Percentiles rank a stretch among this genome's conserved stretches.
phyloP scores from a whole-genome alignment of 2,888 invertebrate genomes.

The Platycheirus rosarum region DNA sequence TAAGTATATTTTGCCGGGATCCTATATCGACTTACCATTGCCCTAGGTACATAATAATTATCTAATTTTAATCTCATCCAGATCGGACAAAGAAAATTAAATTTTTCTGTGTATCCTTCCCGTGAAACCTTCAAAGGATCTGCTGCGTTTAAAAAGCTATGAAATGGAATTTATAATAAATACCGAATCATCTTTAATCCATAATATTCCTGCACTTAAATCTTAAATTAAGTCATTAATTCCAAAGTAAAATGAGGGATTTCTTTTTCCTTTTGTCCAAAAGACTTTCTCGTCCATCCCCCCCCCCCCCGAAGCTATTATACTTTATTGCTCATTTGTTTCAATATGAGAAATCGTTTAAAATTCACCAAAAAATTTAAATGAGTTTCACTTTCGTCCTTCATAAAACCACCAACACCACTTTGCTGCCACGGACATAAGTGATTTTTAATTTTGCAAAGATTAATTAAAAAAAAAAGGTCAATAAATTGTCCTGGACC shows the following conservation, averaged over 20 bases:
- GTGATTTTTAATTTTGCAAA: conserved; percentile 70
- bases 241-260: conserved; percentile 9
- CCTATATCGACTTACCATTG: no score
- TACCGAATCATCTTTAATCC: conserved; percentile 34
- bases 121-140: not conserved
- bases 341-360: conserved; percentile 57
- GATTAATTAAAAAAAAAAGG: conserved; percentile 70
- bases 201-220: conserved; percentile 16
- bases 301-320: conserved; percentile 2
- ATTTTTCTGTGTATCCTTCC: conserved; percentile 32
- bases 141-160: conserved; percentile 16
- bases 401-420: not conserved
- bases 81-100: conserved; percentile 20
- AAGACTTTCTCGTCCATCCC: conserved; percentile 14
- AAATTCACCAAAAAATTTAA: conserved; percentile 55
- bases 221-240: conserved; percentile 31
- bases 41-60: conserved; percentile 32
- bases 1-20: no score
- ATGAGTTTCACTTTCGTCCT: conserved; percentile 25
- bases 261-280: conserved; percentile 11
- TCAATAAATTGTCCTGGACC: conserved; percentile 51
- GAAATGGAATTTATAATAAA: conserved; percentile 33
- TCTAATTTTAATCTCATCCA: conserved; percentile 36
- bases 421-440: conserved; percentile 42
- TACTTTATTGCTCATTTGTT: conserved; percentile 61